These are phyloP conservation scores for Tetragonula carbonaria DNA, from an alignment of 2,888 invertebrate genomes.

Conservation along the genomic window DNA sequence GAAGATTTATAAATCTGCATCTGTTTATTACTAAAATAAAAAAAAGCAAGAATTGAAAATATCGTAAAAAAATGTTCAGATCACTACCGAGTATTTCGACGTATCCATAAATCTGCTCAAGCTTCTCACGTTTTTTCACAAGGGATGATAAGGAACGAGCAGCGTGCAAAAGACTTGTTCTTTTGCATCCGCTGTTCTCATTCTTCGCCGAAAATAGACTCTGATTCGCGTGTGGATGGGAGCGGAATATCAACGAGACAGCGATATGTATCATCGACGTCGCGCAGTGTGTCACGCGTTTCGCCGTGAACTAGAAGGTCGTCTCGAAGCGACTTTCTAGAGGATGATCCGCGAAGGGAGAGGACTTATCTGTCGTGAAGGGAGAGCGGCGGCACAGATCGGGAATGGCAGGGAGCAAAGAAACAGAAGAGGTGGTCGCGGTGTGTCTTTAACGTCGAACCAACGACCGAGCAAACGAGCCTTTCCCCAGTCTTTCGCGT, in stretches of 20 bases:
- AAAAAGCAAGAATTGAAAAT: no score
- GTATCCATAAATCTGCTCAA: no score
- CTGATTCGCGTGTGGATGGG: neutral
- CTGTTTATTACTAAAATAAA: no score
- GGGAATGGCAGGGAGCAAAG: conserved; percentile 73
- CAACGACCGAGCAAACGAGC: conserved; percentile 61
- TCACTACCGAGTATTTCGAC: no score
- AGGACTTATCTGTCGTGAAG: conserved; percentile 45
- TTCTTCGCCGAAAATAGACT: neutral
- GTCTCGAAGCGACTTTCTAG: conserved; percentile 23
- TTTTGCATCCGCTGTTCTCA: neutral
- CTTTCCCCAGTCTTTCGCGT: conserved; percentile 81
- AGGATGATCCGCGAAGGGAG: conserved; percentile 54
- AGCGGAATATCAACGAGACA: conserved; percentile 19
- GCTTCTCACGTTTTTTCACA: no score
- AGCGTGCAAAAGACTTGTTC: no score
- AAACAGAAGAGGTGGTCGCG: conserved; percentile 62
- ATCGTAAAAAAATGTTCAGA: no score
- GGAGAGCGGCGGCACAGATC: conserved; percentile 56
- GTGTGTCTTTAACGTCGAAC: conserved; percentile 41
- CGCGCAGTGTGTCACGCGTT: conserved; percentile 1
- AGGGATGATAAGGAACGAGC: no score
- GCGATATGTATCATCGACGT: neutral
- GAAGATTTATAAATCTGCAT: no score
- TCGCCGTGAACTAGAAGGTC: conserved; percentile 57